Evolutionary conservation across 2,113 vertebrate species (phyloP).

Genomic region (Tachuris rubrigastra): DNA sequence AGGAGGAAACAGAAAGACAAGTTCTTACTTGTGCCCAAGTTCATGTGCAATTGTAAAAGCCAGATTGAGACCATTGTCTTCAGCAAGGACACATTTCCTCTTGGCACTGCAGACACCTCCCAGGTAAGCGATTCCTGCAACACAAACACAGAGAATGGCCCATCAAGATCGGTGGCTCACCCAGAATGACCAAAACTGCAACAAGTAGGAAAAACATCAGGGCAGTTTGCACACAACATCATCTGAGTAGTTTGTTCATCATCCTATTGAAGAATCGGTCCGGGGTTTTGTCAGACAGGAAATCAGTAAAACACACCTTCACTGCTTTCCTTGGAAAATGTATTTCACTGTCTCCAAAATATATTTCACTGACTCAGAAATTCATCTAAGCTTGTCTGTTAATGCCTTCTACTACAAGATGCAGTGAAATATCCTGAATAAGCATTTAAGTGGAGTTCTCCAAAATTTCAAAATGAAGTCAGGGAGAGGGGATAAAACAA

Average conservation of each 20-base stretch:
- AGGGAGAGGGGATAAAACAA: background rate
- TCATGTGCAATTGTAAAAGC: slow-evolving; percentile 99
- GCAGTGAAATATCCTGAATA: background rate
- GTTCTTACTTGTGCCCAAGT: slow-evolving; percentile 95
- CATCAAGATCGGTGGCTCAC: background rate
- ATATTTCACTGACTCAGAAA: background rate
- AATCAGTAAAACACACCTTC: background rate
- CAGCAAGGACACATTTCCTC: slow-evolving; percentile 94
- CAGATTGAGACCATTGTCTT: slow-evolving; percentile 96
- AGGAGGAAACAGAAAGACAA: background rate
- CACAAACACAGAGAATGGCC: slow-evolving; percentile 39
- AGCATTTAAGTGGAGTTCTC: background rate
- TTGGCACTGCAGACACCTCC: slow-evolving; percentile 93
- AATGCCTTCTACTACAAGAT: background rate
- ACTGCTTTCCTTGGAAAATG: background rate
- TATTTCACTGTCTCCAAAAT: background rate
- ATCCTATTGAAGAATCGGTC: background rate
- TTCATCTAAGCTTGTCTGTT: background rate
- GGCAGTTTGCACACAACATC: background rate
- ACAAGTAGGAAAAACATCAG: background rate
- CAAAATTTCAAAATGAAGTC: background rate
- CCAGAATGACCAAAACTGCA: background rate
- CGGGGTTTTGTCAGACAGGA: background rate
- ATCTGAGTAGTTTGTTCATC: background rate
- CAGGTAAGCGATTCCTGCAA: slow-evolving; percentile 93